These are phyloP conservation scores for Hylyphantes graminicola DNA, from an alignment of 1,140 invertebrate genomes.

Conservation along the genomic window DNA sequence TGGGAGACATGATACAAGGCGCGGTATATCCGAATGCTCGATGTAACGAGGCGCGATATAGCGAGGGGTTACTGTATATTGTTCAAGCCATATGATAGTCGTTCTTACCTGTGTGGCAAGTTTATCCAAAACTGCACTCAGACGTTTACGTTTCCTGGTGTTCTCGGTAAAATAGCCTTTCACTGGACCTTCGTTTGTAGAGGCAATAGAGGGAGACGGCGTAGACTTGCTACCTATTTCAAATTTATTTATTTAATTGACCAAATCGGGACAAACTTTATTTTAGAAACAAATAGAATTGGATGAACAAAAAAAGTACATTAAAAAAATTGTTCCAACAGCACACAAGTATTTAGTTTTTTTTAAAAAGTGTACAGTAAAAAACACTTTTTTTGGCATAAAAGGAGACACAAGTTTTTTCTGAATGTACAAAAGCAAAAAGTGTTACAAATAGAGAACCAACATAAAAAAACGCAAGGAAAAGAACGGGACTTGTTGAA, in stretches of 20 bases:
- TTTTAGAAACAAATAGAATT: neutral
- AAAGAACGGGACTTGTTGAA: no score
- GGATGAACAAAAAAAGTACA: neutral
- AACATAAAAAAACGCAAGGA: no score
- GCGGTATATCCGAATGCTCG: no score
- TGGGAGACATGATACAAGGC: no score
- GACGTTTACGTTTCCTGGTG: constrained; percentile 78
- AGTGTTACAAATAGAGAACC: no score
- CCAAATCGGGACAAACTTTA: neutral
- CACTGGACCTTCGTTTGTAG: constrained; percentile 35
- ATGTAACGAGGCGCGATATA: no score
- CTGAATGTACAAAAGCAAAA: no score
- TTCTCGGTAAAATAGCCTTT: constrained; percentile 35
- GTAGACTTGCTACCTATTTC: constrained; percentile 48
- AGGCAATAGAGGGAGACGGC: constrained; percentile 35
- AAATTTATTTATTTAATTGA: neutral
- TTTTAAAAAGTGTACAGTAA: neutral
- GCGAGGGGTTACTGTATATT: no score
- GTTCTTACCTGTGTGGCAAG: constrained; percentile 70
- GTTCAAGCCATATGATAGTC: no score
- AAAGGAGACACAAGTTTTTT: neutral
- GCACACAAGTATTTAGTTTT: neutral
- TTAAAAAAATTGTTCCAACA: neutral
- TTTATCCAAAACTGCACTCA: constrained; percentile 81
- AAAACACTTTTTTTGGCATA: neutral